Evolutionary conservation across 2,797 vertebrate species (phyloP), one percentile per base, ranked within the genome.

Genomic region (Cheirogaleus major): DNA sequence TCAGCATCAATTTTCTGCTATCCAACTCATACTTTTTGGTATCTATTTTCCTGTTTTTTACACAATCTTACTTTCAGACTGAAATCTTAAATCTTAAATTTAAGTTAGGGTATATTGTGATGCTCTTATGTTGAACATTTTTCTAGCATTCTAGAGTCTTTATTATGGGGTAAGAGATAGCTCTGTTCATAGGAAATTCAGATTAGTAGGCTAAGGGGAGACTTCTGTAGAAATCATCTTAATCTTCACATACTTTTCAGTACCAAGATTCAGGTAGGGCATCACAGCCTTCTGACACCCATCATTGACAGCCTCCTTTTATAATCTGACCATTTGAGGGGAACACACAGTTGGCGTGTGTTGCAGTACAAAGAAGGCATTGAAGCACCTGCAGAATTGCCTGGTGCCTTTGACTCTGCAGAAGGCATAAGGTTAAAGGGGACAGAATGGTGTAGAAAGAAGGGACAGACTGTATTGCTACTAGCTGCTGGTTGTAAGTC

Each of bases 281-380:
- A 97, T 96, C 93, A 89, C 93, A 97, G 96, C 89, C 94, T 59
- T 97, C 96, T 95, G 98, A 97, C 82, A 96, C 57, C 75, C 78
- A 91, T 94, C 81, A 90, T 67, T 69, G 93, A 97, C 90, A 98
- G 95, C 85, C 85, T 98, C 94, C 87, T 98, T 59, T 88, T 91
- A 96, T 93, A 96, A 97, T 79, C 94, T 90, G 95, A 76, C 41
- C 90, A 97, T 95, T 97, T 96, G 95, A 95, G 95, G 96, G 97
- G 84, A 78, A 61, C 87, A 81, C 48, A 94, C 75, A 75, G 35
- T 10, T 59, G 57, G 52, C 10, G 38, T 38, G 52, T 73, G 5
- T 18, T 20, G 55, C 55, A 83, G 63, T 4, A 96, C 86, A 88
- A 93, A 95, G 89, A 75, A n/a, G 65, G 81, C 59, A 73, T 0